Evolutionary conservation across 2,113 vertebrate genomes (phyloP).

Genomic region (Percopsis transmontana): DNA sequence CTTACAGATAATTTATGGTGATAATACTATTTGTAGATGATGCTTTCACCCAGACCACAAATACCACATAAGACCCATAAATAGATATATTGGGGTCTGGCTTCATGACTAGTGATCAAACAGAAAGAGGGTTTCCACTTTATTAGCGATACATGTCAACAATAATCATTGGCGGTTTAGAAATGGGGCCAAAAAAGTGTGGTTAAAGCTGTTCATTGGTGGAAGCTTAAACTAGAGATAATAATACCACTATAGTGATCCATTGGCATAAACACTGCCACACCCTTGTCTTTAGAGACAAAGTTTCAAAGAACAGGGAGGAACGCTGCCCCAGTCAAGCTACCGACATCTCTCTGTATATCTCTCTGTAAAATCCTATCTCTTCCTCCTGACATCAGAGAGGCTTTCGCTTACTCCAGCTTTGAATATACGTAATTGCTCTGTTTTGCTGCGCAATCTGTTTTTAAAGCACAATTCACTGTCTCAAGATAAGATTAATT

Average conservation of each 20-base stretch:
- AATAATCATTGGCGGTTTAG: too few species aligned
- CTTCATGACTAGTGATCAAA: background rate
- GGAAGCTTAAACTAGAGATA: background rate
- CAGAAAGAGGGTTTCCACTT: background rate
- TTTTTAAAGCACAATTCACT: too few species aligned
- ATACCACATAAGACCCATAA: slow-evolving; percentile 12
- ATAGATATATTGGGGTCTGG: background rate
- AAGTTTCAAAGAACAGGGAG: background rate
- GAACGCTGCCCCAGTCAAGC: background rate
- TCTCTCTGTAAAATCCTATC: background rate
- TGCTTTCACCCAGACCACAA: slow-evolving; percentile 10
- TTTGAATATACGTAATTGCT: background rate
- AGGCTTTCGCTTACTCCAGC: background rate
- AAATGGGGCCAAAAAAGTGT: too few species aligned
- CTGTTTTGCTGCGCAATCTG: background rate
- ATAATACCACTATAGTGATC: background rate
- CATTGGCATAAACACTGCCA: background rate
- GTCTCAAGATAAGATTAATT: too few species aligned
- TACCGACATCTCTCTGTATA: background rate
- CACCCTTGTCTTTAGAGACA: background rate
- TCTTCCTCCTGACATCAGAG: background rate
- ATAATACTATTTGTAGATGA: background rate
- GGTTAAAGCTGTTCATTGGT: too few species aligned
- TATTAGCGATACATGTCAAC: too few species aligned
- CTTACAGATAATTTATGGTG: background rate